Conservation (phyloP, 2,888 invertebrate species). For the Cerceris ruficornis region DNA sequence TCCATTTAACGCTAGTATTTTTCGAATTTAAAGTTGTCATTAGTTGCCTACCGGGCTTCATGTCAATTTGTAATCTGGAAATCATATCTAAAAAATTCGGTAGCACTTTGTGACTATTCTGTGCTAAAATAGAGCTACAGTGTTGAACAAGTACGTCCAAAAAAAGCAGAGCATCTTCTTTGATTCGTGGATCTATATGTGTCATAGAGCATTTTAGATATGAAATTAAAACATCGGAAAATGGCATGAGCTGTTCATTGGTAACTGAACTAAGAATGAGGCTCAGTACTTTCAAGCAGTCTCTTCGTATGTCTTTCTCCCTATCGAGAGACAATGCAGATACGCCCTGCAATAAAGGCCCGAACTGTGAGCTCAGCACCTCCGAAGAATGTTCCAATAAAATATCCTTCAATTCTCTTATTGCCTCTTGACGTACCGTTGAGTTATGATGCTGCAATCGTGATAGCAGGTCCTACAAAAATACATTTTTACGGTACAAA, state of each 20-base stretch:
- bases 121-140: conserved; percentile 86
- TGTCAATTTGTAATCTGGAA: conserved; percentile 87
- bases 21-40: conserved; percentile 88
- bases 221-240: conserved; percentile 89
- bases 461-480: conserved; percentile 85
- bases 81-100: conserved; percentile 93
- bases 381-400: conserved; percentile 82
- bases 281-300: conserved; percentile 84
- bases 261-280: conserved; percentile 82
- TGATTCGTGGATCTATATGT: conserved; percentile 90
- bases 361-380: conserved; percentile 84
- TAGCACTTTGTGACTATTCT: conserved; percentile 88
- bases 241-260: conserved; percentile 85
- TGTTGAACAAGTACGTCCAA: conserved; percentile 89
- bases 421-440: conserved; percentile 86
- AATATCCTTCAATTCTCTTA: conserved; percentile 85
- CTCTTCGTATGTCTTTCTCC: conserved; percentile 85
- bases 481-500: neutral
- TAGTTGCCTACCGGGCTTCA: conserved; percentile 86
- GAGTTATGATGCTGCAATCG: conserved; percentile 90
- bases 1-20: conserved; percentile 90
- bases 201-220: conserved; percentile 95
- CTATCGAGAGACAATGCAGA: conserved; percentile 88
- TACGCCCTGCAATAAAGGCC: conserved; percentile 87
- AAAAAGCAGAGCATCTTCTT: conserved; percentile 91